phyloP scores from a whole-genome alignment of 2,113 vertebrate species.

The Ciconia stormi region DNA sequence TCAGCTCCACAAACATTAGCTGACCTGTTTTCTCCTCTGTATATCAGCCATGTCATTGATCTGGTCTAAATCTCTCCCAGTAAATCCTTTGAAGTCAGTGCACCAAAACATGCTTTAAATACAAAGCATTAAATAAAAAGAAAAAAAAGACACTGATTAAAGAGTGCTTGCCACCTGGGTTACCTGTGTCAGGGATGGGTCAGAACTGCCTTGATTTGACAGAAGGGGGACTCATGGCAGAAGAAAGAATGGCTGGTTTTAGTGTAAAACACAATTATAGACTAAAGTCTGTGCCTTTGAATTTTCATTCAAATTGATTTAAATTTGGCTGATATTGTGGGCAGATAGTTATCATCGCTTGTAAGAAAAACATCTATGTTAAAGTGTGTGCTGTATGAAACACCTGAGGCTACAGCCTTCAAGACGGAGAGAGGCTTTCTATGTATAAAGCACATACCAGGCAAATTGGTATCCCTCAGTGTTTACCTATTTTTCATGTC shows the following conservation, averaged over 20 bases:
- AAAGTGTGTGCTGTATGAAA: background rate
- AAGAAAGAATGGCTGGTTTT: background rate
- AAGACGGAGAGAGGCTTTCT: background rate
- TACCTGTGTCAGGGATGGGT: background rate
- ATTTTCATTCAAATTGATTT: background rate
- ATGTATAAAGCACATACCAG: rapidly evolving
- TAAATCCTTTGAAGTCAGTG: background rate
- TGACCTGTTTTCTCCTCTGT: background rate
- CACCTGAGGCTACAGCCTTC: background rate
- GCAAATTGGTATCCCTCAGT: background rate
- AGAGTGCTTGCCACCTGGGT: rapidly evolving
- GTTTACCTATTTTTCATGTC: background rate
- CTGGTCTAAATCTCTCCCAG: too few species aligned
- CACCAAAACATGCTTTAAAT: background rate
- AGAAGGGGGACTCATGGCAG: background rate
- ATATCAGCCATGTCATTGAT: background rate
- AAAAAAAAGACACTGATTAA: background rate
- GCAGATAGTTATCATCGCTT: background rate
- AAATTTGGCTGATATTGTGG: background rate
- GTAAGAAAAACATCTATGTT: background rate
- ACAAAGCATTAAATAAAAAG: background rate
- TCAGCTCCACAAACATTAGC: background rate
- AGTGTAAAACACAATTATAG: background rate
- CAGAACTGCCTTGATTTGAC: background rate
- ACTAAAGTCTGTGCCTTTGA: background rate